Base-by-base conservation (phyloP, 2,888 invertebrate species). In the Aromia moschata region DNA sequence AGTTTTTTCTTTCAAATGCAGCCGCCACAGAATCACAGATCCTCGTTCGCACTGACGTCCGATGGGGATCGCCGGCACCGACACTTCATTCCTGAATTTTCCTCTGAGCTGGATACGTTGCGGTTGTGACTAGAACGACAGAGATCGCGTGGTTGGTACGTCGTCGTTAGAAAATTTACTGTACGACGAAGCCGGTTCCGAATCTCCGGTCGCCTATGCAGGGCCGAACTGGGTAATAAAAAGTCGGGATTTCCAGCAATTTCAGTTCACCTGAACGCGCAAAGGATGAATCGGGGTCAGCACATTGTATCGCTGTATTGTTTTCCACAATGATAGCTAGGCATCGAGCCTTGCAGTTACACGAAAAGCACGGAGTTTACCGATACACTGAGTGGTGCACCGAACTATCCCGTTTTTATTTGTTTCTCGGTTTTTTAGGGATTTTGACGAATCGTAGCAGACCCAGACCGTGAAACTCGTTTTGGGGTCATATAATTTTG, bases 181-280 rank as follows among this genome's bases (percentile, higher is more conserved):
- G 47, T 33, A 47, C 16, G 47, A 11, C 17, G 11, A 5, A 17
- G 33, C 16, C 33, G 9, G 47, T 36, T 36, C 5, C 15, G 36
- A 47, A 47, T 33, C 31, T 33, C 47, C 2, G 9, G 17, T 11
- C 9, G 36, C 1, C 36, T 5, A 17, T 17, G 36, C 47, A 47
- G 47, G 47, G 47, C 47, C 47, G 47, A 16, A 47, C 47, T 47
- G 18, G 18, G 33, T 12, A 47, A 47, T 47, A 33, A 33, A 47
- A 47, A 47, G 17, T 36, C 36, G 47, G 47, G 47, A 47, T 11
- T 47, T 47, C 47, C 47, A 18, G 14, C 33, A 47, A 36, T 47
- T 47, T 46, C 20, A 25, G 11, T 25, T 25, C 14, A 25, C 12
- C 11, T 18, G 20, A 43, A 20, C 43, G 9, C 18, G 40, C 17